phyloP scores from a whole-genome alignment of 2,888 invertebrate genomes.

The Drosophila subquinaria region DNA sequence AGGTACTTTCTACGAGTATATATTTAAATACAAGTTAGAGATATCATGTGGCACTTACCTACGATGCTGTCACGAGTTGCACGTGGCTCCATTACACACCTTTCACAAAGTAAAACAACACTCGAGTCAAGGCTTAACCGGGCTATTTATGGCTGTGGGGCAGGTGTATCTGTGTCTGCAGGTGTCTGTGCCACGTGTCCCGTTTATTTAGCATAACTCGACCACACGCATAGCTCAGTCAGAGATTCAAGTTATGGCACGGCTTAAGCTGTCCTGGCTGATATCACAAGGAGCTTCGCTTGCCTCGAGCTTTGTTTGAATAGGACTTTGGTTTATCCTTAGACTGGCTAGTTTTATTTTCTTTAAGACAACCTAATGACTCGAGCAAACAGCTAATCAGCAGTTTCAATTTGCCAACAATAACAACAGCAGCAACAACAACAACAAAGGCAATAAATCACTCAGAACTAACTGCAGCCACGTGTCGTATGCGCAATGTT shows the following conservation, averaged over 20 bases:
- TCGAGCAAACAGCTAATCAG: conserved; percentile 44
- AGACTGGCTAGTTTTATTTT: neutral
- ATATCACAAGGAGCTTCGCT: conserved; percentile 22
- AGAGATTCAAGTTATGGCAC: neutral
- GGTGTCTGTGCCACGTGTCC: conserved; percentile 46
- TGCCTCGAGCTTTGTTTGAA: conserved; percentile 1
- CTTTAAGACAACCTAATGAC: conserved; percentile 34
- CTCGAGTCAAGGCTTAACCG: conserved; percentile 36
- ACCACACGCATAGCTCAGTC: conserved; percentile 24
- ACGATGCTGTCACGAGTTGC: neutral
- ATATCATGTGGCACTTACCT: conserved; percentile 9
- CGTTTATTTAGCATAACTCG: conserved; percentile 27
- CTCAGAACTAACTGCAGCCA: conserved; percentile 58
- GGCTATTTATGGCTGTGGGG: conserved; percentile 23
- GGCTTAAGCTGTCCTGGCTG: conserved; percentile 10
- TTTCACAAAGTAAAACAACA: conserved; percentile 5
- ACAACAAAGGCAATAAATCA: conserved; percentile 50
- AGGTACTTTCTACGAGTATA: no score
- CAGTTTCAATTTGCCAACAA: conserved; percentile 29
- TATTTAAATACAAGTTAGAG: conserved; percentile 3
- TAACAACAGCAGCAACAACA: neutral
- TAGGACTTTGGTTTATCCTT: conserved; percentile 1
- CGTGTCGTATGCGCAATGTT: conserved; percentile 68
- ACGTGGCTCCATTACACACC: conserved; percentile 17
- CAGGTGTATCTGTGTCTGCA: conserved; percentile 3